Evolutionary conservation across 23 tunicate genomes (phyloP), one percentile per base, ranked within the genome.

Genomic region (Aplidium turbinatum): DNA sequence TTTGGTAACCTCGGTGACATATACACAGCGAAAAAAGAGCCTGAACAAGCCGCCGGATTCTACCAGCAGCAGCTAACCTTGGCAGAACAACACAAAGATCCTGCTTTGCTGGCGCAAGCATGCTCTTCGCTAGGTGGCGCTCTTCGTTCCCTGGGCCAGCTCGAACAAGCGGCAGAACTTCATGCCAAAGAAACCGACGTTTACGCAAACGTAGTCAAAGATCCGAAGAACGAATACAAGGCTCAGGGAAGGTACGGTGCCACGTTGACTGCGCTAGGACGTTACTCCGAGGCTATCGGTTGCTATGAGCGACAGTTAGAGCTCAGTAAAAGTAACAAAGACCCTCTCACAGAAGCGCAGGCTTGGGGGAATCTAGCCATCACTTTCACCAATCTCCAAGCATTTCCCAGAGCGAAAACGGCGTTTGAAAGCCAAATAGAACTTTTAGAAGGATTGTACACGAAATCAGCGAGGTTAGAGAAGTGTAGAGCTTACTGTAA

Each of bases 1-100:
- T 48, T 83, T 0, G 97, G 90, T 4, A 90, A 90, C 47, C 33
- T 90, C 28, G 97, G 97, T 18, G 97, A 90, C 42, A 24, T 90
- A 2, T 78, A 51, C 58, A 0, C 47, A 19, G 80, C 56, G 1
- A 47, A 42, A 25, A 72, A 72, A 54, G 80, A 78, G 52, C 63
- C 57, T 28, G 38, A 38, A n/a, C 68, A 63, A 36, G 97, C 97
- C 16, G 36, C 72, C 1, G 58, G 35, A 3, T 79, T 42, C 50
- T 90, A 83, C 47, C 68, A 83, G 58, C 85, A 78, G 62, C 97
- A 83, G 46, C 50, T 79, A 13, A 55, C 32, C 1, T 29, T 83
- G 0, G 79, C 97, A 21, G 68, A 75, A 27, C 47, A 83, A 31
- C 47, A 32, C 40, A 65, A 83, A 18, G 74, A 78, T 40, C 28